A percentile compares a stretch with the other conserved stretches of the same genome.
Evolutionary conservation across 2,113 vertebrate genomes (phyloP).

Genomic region (Cyanoliseus patagonus): DNA sequence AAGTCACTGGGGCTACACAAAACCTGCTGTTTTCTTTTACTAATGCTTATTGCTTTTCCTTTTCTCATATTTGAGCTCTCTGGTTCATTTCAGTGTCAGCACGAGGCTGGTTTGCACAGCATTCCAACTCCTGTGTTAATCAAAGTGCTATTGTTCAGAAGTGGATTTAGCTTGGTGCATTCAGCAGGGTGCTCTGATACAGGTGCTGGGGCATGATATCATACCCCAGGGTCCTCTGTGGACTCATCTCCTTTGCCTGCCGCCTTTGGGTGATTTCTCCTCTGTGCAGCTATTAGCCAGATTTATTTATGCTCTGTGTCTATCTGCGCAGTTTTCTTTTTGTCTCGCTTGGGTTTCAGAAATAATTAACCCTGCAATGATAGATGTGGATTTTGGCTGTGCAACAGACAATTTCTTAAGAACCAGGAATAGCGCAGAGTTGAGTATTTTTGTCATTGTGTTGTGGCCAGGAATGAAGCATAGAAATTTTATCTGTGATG

Average conservation of each 20-base stretch:
- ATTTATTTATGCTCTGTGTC: background rate
- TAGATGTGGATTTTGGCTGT: background rate
- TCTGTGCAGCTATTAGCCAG: background rate
- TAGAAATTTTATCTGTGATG: background rate
- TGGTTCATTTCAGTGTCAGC: background rate
- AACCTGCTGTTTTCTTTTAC: background rate
- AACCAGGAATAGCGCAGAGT: rapidly evolving
- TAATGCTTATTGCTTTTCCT: background rate
- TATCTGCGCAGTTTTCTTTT: background rate
- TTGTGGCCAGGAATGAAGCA: background rate
- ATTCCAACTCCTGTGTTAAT: background rate
- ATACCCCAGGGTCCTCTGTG: rapidly evolving
- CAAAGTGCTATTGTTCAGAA: background rate
- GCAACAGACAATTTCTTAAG: background rate
- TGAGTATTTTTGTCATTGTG: background rate
- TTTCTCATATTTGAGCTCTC: background rate
- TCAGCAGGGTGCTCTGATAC: background rate
- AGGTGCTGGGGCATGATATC: rapidly evolving
- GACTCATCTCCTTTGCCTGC: background rate
- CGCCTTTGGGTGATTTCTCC: background rate
- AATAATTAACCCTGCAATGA: background rate
- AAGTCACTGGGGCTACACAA: background rate
- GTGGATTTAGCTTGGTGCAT: background rate
- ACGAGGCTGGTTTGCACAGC: background rate
- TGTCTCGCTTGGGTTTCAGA: background rate